Percentiles rank a stretch among this genome's conserved stretches.
These are phyloP conservation scores for Parnassius apollo DNA, from an alignment of 2,888 invertebrate genomes.

Conservation along the genomic window DNA sequence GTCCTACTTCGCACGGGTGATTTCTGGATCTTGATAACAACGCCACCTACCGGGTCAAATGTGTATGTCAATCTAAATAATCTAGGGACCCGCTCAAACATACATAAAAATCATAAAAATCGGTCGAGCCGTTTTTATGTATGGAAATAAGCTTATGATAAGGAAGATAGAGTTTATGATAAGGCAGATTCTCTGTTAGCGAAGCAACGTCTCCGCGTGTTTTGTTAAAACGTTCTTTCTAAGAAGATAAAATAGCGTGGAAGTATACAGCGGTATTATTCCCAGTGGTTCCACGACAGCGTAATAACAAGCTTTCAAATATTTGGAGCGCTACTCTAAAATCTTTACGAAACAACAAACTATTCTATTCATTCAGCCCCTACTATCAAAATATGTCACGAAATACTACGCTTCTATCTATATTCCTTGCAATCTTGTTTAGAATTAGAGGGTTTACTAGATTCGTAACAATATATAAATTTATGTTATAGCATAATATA, in stretches of 20 bases:
- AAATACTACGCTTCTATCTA: conserved; percentile 2
- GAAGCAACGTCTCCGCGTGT: conserved; percentile 5
- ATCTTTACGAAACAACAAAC: conserved; percentile 17
- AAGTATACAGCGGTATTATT: conserved; percentile 13
- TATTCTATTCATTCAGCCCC: conserved; percentile 17
- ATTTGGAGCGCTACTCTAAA: conserved; percentile 18
- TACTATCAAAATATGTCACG: conserved; percentile 8
- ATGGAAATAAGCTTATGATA: too few relatives aligned
- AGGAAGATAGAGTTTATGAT: too few relatives aligned
- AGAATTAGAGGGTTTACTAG: background rate
- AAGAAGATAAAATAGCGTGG: conserved; percentile 20
- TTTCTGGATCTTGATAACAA: too few relatives aligned
- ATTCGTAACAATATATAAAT: too few relatives aligned
- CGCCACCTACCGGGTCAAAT: too few relatives aligned
- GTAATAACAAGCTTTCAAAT: conserved; percentile 20
- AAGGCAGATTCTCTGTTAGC: conserved; percentile 1
- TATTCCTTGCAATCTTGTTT: background rate
- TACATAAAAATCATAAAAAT: too few relatives aligned
- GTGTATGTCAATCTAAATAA: too few relatives aligned
- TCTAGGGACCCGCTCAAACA: too few relatives aligned
- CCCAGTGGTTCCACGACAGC: conserved; percentile 8
- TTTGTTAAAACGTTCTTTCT: conserved; percentile 20
- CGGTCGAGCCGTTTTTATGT: too few relatives aligned
- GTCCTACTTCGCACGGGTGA: too few relatives aligned
- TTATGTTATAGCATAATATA: too few relatives aligned